Conservation (phyloP, 1,140 invertebrate genomes). For the Drosophila prosaltans region DNA sequence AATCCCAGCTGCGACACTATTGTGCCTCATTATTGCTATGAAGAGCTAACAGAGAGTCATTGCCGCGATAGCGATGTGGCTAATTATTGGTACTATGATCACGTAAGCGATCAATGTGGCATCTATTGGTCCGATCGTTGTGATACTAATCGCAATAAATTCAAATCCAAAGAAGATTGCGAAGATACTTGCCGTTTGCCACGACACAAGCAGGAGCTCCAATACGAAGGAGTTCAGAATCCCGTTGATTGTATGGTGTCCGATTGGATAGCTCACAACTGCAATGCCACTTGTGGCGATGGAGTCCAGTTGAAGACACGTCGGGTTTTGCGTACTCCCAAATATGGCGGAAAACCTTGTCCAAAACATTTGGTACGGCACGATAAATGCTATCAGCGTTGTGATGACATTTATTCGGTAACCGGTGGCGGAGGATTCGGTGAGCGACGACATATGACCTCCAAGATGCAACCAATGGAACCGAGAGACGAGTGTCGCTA, state of each 20-base stretch:
- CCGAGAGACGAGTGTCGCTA: slow-evolving; percentile 84
- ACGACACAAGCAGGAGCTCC: slow-evolving; percentile 63
- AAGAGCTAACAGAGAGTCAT: slow-evolving; percentile 84
- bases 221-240: slow-evolving; percentile 46
- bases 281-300: slow-evolving; percentile 86
- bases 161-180: slow-evolving; percentile 84
- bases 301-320: slow-evolving; percentile 84
- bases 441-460: slow-evolving; percentile 50
- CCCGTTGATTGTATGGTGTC: slow-evolving; percentile 85
- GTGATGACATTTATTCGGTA: slow-evolving; percentile 77
- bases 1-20: slow-evolving; percentile 85
- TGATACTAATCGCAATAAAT: slow-evolving; percentile 90
- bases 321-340: slow-evolving; percentile 84
- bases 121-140: slow-evolving; percentile 91
- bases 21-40: slow-evolving; percentile 75
- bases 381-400: slow-evolving; percentile 77
- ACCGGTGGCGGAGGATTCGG: slow-evolving; percentile 38
- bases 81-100: slow-evolving; percentile 89
- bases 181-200: slow-evolving; percentile 79
- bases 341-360: slow-evolving; percentile 88
- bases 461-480: slow-evolving; percentile 39
- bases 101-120: slow-evolving; percentile 86
- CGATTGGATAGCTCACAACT: slow-evolving; percentile 87
- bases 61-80: slow-evolving; percentile 87
- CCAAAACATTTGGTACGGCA: slow-evolving; percentile 85